Evolutionary conservation across 2,113 vertebrate species (phyloP), one percentile per base, ranked within the genome.

Genomic region (Fulmarus glacialis): DNA sequence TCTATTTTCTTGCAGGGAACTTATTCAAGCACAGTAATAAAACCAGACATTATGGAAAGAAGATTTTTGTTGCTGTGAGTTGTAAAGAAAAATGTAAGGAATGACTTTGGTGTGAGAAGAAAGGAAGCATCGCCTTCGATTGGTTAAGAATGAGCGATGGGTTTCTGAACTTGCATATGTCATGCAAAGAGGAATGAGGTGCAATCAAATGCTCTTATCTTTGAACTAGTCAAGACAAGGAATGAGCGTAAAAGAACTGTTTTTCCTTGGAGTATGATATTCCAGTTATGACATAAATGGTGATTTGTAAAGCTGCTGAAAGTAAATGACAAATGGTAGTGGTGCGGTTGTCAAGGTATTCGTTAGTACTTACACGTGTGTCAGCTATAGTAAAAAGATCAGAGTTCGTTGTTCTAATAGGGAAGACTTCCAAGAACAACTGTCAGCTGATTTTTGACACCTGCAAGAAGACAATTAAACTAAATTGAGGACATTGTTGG

Each of bases 401-500:
- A 43, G 52, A 87, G 90, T 11, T 68, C 34, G 4, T 60, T 50
- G n/a, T 43, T 90, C 47, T 89, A 80, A 97, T 48, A 47, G 88
- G 92, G 70, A 94, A 63, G 64, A 64, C 34, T 83, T 97, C 53
- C n/a, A 34, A 59, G 56, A 93, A 91, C 50, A 90, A 34, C 78
- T 94, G 79, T 83, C 85, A 82, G 52, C 80, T 84, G 88, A 91
- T 83, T 92, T 68, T 84, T 95, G 83, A 70, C n/a, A 90, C 81
- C 89, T 92, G 87, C 80, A 68, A 95, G 79, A 95, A 77, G 90
- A 96, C 88, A 97, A 97, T 97, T 97, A 96, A 93, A 82, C 48
- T 89, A 93, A 94, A 95, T 64, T 82, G 67, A 88, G 50, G 64
- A 89, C 52, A 52, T 83, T 59, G 90, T 89, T 93, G 58, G 64